Evolutionary conservation across 2,888 invertebrate genomes (phyloP), one percentile per base, ranked within the genome.

Genomic region (Pristionchus maxplancki): DNA sequence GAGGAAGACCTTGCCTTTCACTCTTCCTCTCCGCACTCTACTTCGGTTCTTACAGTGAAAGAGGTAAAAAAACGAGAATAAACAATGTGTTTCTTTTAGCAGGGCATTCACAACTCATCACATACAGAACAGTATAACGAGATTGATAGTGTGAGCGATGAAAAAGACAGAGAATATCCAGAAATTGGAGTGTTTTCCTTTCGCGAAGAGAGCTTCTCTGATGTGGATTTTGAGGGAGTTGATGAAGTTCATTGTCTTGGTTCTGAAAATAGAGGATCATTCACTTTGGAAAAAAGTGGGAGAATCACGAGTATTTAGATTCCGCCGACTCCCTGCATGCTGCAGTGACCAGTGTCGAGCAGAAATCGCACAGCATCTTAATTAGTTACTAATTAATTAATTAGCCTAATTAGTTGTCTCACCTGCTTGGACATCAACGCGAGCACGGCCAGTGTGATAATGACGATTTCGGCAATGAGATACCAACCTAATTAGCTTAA

Each of bases 401-500:
- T n/a, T n/a, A 24, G 8, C 37, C 1, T 74, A 17, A 78, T 48
- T 40, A 48, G 48, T 17, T 48, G 48, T 20, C 24, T 17, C 11
- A 78, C 82, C 20, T 83, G 31, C 5, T 53, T 31, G 0, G 82
- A 50, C 44, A 85, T 53, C 11, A 85, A 37, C 13, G 85, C 40
- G 6, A 85, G 24, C 0, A 85, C 64, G 28, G 85, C 85, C 17
- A 64, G 62, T 17, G 85, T 85, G 62, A 85, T 85, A 11, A 85
- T 62, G n/a, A 85, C 15, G 20, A 85, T 85, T 34, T 85, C 85
- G 20, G 31, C 48, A 15, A 85, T 85, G 37, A 85, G 17, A 40
- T 85, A 85, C 85, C 85, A 85, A 20, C 85, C 85, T 85, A 3
- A 78, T n/a, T n/a, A n/a, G n/a, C n/a, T n/a, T 44, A 24, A 78